Percentiles rank a stretch among this genome's conserved stretches.
phyloP scores from a whole-genome alignment of 2,888 invertebrate species.

The Thecophora atra region DNA sequence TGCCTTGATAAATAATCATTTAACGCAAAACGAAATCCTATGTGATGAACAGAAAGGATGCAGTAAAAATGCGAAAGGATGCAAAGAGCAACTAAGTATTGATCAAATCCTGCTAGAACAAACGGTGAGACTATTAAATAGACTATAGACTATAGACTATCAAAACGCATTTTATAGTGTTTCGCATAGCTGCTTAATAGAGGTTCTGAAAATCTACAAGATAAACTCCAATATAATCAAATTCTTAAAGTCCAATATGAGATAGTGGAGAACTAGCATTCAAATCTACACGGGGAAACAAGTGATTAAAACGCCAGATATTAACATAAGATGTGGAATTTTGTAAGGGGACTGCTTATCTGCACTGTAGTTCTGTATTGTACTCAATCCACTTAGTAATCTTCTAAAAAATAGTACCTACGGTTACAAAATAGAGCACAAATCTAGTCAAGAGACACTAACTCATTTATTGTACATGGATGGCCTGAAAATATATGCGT shows the following conservation, averaged over 20 bases:
- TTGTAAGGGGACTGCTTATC: constrained; percentile 38
- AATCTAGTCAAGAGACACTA: constrained; percentile 3
- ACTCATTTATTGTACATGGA: constrained; percentile 39
- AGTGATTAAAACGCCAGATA: constrained; percentile 22
- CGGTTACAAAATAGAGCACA: constrained; percentile 30
- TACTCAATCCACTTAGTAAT: constrained; percentile 38
- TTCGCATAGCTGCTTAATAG: constrained; percentile 36
- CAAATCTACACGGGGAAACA: background rate
- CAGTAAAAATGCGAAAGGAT: constrained; percentile 33
- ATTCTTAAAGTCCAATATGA: constrained; percentile 22
- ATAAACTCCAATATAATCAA: constrained; percentile 32
- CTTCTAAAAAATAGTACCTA: constrained; percentile 23
- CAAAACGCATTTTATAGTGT: constrained; percentile 39
- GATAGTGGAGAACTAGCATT: constrained; percentile 22
- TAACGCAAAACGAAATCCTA: constrained; percentile 34
- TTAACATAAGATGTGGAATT: constrained; percentile 36
- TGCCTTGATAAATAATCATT: constrained; percentile 31
- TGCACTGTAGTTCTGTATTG: constrained; percentile 36
- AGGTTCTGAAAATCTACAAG: constrained; percentile 32
- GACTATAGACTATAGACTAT: constrained; percentile 35
- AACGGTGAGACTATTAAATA: constrained; percentile 6
- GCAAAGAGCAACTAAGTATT: constrained; percentile 37
- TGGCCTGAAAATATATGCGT: constrained; percentile 37
- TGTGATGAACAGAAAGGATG: constrained; percentile 37
- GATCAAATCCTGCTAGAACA: constrained; percentile 29